A percentile compares a stretch with the other conserved stretches of the same genome.
These are phyloP conservation scores for Tretioscincus oriximinensis DNA, from an alignment of 2,113 vertebrate species.

Conservation along the genomic window DNA sequence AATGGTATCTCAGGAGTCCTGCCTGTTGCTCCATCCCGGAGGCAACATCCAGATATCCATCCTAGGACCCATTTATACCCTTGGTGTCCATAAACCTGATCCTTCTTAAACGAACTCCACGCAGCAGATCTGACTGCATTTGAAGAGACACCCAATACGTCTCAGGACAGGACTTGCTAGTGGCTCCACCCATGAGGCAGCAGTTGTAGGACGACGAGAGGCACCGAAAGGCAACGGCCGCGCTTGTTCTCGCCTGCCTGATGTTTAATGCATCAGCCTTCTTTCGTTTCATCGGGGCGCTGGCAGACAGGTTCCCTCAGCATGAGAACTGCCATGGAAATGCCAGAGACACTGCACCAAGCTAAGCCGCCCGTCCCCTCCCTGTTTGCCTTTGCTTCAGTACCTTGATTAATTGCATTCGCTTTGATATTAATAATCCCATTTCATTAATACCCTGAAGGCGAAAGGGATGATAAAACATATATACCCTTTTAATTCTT, in stretches of 20 bases:
- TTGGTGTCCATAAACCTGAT: too few relatives aligned
- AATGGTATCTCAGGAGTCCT: too few relatives aligned
- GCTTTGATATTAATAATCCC: slow-evolving; percentile 69
- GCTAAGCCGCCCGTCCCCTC: neutral
- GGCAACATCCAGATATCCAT: too few relatives aligned
- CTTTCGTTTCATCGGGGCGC: slow-evolving; percentile 56
- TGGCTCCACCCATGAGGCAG: rapidly evolving
- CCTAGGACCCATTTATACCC: too few relatives aligned
- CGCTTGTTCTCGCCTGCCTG: slow-evolving; percentile 13
- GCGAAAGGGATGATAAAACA: slow-evolving; percentile 35
- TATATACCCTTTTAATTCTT: slow-evolving; percentile 28
- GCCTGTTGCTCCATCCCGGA: too few relatives aligned
- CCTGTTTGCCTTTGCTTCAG: slow-evolving; percentile 51
- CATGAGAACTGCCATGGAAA: slow-evolving; percentile 58
- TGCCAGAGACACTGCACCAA: slow-evolving; percentile 59
- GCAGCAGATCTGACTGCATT: rapidly evolving
- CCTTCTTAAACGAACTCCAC: rapidly evolving
- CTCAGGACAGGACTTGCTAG: neutral
- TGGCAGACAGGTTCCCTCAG: slow-evolving; percentile 67
- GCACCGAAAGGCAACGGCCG: slow-evolving; percentile 1
- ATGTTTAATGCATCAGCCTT: slow-evolving; percentile 51
- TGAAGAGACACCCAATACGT: rapidly evolving
- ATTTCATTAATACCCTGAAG: slow-evolving; percentile 71
- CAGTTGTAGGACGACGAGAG: rapidly evolving
- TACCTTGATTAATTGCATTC: slow-evolving; percentile 53